Evolutionary conservation across 2,113 vertebrate genomes (phyloP), one percentile per base, ranked within the genome.

Genomic region (Nothoprocta pentlandii): DNA sequence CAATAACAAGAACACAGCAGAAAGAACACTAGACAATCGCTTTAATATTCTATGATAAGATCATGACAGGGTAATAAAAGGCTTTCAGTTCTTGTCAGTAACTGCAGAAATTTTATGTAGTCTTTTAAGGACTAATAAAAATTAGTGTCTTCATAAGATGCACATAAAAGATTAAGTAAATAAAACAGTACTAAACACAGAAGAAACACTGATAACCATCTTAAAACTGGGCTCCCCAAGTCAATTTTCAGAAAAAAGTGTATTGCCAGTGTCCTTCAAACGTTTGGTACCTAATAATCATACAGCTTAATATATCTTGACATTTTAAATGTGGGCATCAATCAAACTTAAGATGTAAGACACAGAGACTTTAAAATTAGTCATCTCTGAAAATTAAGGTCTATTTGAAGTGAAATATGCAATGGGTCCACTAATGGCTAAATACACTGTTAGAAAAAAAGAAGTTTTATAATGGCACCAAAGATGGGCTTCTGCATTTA

Each of bases 101-200:
- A 49, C 39, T 66, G 21, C 19, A 74, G 5, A 11, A 91, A 76
- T 92, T 66, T 66, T 58, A 58, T 32, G 6, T 4, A 62, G 17
- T 53, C 25, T 73, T 85, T 70, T 80, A 58, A 80, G 9, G 30
- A 93, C 44, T 92, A 5, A 58, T 28, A 36, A 68, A 14, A 34
- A 41, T 10, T 19, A 44, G 0, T 0, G 0, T 63, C 3, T 59
- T 69, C 6, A 49, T 75, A 20, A 71, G 21, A 76, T 70, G 42
- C 6, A 39, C 4, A 39, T 23, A 63, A 54, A 44, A 54, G 0
- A 63, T 64, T 63, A 68, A 51, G 9, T 44, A 78, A 63, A 1
- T 1, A 5, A 76, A 36, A 8, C 53, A 30, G 25, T 32, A 34
- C 6, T 42, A 66, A 80, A 69, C 32, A 14, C 1, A 32, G 64